These are phyloP conservation scores for Colaptes auratus DNA, from an alignment of 2,113 vertebrate genomes.

Conservation along the genomic window DNA sequence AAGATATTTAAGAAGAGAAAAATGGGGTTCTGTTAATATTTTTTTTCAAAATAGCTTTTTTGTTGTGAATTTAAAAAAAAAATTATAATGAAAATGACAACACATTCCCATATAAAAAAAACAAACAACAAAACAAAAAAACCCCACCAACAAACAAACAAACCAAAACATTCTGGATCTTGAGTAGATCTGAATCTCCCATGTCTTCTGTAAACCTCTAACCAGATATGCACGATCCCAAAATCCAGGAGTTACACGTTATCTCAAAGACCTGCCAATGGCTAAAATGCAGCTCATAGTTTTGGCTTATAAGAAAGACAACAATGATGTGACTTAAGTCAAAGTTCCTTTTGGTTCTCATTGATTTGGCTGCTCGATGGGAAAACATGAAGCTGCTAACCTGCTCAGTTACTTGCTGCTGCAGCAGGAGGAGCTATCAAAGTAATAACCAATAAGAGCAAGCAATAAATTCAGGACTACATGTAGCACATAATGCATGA, in stretches of 20 bases:
- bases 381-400: background rate
- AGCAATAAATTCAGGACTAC: background rate
- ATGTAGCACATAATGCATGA: background rate
- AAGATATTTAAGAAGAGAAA: background rate
- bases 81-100: rapidly evolving
- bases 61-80: background rate
- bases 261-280: background rate
- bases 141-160: no score
- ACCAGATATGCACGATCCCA: background rate
- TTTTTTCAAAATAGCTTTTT: background rate
- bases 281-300: background rate
- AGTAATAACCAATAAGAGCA: background rate
- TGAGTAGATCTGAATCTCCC: background rate
- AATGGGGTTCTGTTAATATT: background rate
- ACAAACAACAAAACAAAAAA: background rate
- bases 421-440: background rate
- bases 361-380: background rate
- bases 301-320: background rate
- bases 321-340: background rate
- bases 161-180: background rate
- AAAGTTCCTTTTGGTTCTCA: background rate
- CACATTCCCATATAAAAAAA: background rate
- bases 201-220: background rate
- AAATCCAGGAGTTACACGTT: background rate
- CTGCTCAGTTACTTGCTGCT: background rate